These are phyloP conservation scores for Bombyx huttoni DNA, from an alignment of 2,888 invertebrate species.

Conservation along the genomic window DNA sequence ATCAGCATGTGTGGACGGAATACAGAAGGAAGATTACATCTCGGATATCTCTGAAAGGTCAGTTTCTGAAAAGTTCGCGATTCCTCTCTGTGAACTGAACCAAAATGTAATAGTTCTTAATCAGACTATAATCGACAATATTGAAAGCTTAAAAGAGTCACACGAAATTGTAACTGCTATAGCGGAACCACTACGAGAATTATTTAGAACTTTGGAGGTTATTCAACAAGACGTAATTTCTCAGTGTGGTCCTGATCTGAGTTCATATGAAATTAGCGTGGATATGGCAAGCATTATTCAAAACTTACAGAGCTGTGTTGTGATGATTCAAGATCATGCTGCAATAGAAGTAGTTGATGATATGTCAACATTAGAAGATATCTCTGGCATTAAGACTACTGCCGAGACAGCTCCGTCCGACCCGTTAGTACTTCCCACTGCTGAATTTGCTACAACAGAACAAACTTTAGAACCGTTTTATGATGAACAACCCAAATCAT, in stretches of 20 bases:
- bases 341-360: slow-evolving; percentile 63
- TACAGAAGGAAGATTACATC: slow-evolving; percentile 27
- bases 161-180: slow-evolving; percentile 39
- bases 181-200: slow-evolving; percentile 56
- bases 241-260: slow-evolving; percentile 40
- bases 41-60: slow-evolving; percentile 49
- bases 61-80: slow-evolving; percentile 44
- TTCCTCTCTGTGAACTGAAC: slow-evolving; percentile 45
- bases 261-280: slow-evolving; percentile 27
- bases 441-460: slow-evolving; percentile 28
- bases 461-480: slow-evolving; percentile 19
- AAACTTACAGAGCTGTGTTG: slow-evolving; percentile 53
- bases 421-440: slow-evolving; percentile 33
- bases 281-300: slow-evolving; percentile 48
- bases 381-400: slow-evolving; percentile 71
- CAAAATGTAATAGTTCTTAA: slow-evolving; percentile 40
- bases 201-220: slow-evolving; percentile 52
- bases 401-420: slow-evolving; percentile 58
- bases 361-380: slow-evolving; percentile 70
- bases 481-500: slow-evolving; percentile 19
- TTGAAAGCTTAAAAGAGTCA: slow-evolving; percentile 33
- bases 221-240: slow-evolving; percentile 59
- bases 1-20: slow-evolving; percentile 23
- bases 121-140: slow-evolving; percentile 43
- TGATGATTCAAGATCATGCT: slow-evolving; percentile 57